Evolutionary conservation across 2,113 vertebrate genomes (phyloP), one percentile per base, ranked within the genome.

Genomic region (Zosterops lateralis): DNA sequence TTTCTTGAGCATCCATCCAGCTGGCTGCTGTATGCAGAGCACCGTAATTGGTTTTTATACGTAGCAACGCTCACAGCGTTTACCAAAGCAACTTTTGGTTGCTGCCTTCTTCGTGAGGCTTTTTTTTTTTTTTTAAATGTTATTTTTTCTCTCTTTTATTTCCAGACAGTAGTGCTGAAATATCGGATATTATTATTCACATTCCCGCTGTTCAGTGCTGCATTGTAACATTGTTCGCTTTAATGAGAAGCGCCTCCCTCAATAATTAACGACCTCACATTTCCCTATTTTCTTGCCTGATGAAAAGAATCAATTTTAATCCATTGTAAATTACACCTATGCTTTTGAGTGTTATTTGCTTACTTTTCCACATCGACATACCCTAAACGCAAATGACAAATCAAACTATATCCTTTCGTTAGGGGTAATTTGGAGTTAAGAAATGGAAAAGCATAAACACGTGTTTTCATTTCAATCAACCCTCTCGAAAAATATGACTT

Each of bases 221-320:
- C 97, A 97, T 97, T 97, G 97, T 97, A 97, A 97, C 96, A 97
- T 96, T 97, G 97, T 97, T 98, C 90, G 91, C 96, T 96, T 96
- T 98, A 98, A 98, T 98, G 97, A 98, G 97, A 97, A 97, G 97
- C 89, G 97, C 97, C 98, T 98, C 98, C 97, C 96, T 96, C 97
- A 97, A 98, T 98, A 98, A 98, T 98, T 98, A 98, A 98, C 97
- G 97, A 98, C 94, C 97, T 97, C 97, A 97, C 97, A 98, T 98
- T 98, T 98, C 97, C 97, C 97, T 98, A 97, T 98, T 98, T 98
- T 98, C 98, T 98, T 97, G 97, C 97, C 95, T 98, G 98, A 98
- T 98, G 98, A 98, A 98, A 98, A 98, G 97, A 98, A 98, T 98
- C 98, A 98, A 98, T 98, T 98, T 98, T 98, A 98, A 98, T 98